phyloP scores from a whole-genome alignment of 2,797 vertebrate genomes.

The Bucorvus abyssinicus region DNA sequence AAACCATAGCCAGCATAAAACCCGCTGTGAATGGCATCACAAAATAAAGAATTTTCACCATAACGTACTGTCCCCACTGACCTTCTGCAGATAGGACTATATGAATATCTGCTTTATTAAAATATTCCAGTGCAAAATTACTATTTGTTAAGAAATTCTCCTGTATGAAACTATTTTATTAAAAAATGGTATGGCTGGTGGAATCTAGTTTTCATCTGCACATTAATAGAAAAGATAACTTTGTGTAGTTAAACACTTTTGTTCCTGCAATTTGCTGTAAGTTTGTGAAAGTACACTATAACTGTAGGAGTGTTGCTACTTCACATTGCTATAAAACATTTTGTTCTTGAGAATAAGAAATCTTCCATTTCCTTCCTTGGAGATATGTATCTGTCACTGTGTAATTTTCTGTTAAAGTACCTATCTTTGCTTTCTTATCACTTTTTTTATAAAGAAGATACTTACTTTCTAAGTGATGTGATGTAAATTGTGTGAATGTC shows the following conservation, averaged over 20 bases:
- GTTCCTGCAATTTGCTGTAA: background rate
- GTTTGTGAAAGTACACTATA: background rate
- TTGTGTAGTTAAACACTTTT: background rate
- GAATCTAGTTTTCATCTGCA: background rate
- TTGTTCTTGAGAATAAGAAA: background rate
- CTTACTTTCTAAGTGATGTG: constrained; percentile 67
- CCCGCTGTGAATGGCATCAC: background rate
- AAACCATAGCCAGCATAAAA: background rate
- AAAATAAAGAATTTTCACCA: background rate
- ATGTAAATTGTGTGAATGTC: constrained; percentile 33
- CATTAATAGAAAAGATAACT: background rate
- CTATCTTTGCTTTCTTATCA: background rate
- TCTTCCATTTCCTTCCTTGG: background rate
- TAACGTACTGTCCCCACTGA: background rate
- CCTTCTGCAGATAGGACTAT: background rate
- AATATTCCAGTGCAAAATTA: background rate
- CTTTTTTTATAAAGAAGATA: background rate
- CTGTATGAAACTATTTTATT: background rate
- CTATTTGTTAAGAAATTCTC: background rate
- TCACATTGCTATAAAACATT: background rate
- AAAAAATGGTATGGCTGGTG: background rate
- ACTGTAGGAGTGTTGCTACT: background rate
- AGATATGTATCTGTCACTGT: background rate
- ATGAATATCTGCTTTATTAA: background rate
- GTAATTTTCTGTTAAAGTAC: background rate